Conservation (phyloP, 2,797 vertebrate genomes). For the Ceryle rudis region DNA sequence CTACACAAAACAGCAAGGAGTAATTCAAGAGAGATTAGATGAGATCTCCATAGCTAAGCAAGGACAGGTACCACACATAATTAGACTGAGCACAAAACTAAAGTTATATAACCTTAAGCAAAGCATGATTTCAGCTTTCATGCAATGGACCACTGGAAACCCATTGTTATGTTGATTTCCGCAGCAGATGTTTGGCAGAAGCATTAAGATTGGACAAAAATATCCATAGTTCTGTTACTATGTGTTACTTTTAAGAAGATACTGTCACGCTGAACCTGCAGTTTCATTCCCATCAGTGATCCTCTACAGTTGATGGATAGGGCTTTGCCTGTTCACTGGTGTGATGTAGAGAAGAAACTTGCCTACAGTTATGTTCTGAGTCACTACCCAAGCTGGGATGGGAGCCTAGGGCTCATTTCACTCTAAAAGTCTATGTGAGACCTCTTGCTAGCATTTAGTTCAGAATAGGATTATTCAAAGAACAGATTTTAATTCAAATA, state of each 20-base stretch:
- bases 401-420: background rate
- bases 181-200: background rate
- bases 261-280: accelerated
- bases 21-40: background rate
- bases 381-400: background rate
- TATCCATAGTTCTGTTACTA: background rate
- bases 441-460: background rate
- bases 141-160: background rate
- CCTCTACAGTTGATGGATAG: background rate
- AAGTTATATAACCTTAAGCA: background rate
- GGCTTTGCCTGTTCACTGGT: no score
- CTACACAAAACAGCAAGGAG: background rate
- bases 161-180: background rate
- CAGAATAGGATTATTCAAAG: background rate
- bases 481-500: background rate
- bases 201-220: background rate
- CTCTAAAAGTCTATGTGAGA: background rate
- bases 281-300: background rate
- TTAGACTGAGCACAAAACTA: background rate
- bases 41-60: background rate
- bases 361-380: background rate
- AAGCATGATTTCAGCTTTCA: background rate
- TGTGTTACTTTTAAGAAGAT: background rate
- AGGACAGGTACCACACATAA: background rate
- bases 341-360: background rate